Evolutionary conservation across 2,113 vertebrate species (phyloP), one percentile per base, ranked within the genome.

Genomic region (Potamarius usumacintae): DNA sequence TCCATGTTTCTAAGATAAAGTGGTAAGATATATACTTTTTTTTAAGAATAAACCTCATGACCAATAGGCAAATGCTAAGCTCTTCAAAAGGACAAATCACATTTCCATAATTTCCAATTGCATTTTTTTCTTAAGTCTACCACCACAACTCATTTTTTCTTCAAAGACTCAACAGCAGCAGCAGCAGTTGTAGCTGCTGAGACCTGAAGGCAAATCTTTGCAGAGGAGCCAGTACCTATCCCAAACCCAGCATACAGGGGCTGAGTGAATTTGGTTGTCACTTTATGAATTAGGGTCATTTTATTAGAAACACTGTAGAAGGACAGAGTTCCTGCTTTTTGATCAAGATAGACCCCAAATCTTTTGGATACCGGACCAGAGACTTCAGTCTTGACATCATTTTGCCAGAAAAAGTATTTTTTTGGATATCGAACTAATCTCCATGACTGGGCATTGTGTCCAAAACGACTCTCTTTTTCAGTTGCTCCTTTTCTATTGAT

Each of bases 321-420:
- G 78, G 93, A 93, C 14, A 97, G 94, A 50, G 83, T 52, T 11
- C 96, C 95, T 0, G 85, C 85, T 62, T 42, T 18, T 30, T 94
- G 90, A 79, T 97, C 92, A 90, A 97, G 86, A 69, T 93, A 93
- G 60, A 97, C 25, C 0, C 96, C 96, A 81, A 97, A 92, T 62
- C 92, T 91, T 71, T 55, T 85, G n/a, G 90, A 93, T 0, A 89
- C 14, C 0, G 62, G 82, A 42, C 60, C 55, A 34, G 77, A 42
- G 80, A 97, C 91, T 15, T 76, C 34, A 34, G 9, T 85, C 55
- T 78, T 71, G 17, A 42, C 18, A 57, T 88, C 60, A 0, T 94
- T 65, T 84, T 97, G 95, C 94, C 95, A 95, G 83, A 95, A 96
- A 89, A 92, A 90, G 83, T 93, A 92, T 2, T 93, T 65, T 95